phyloP scores from a whole-genome alignment of 2,888 invertebrate species.

The Lasioglossum figueresi region DNA sequence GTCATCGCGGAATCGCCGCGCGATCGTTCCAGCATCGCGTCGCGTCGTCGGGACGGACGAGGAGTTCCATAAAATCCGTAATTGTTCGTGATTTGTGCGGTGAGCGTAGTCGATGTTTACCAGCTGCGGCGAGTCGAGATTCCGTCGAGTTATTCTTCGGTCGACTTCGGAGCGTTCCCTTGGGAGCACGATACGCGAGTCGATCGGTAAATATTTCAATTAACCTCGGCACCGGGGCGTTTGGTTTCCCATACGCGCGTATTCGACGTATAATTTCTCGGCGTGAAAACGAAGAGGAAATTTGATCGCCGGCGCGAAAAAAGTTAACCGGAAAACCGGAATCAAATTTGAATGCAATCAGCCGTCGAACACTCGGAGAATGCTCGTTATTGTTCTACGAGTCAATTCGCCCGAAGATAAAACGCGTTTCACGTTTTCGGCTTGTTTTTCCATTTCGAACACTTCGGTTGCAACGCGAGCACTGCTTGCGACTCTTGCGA shows the following conservation, averaged over 20 bases:
- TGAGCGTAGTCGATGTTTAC: background rate
- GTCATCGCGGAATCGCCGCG: background rate
- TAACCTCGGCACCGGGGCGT: background rate
- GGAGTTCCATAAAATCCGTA: background rate
- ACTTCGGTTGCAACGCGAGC: background rate
- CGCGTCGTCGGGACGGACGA: background rate
- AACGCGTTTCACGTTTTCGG: background rate
- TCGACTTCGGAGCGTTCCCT: background rate
- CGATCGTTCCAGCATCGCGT: background rate
- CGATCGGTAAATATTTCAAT: slow-evolving; percentile 7
- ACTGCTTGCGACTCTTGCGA: background rate
- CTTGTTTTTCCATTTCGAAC: background rate
- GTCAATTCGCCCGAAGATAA: background rate
- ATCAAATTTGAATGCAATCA: background rate
- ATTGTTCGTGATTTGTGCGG: background rate
- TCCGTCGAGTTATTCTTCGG: background rate
- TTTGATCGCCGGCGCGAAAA: background rate
- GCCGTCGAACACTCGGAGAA: background rate
- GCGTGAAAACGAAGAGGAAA: background rate
- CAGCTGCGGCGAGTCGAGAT: background rate
- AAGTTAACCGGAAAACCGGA: background rate
- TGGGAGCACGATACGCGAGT: background rate
- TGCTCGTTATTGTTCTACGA: background rate
- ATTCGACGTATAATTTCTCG: background rate
- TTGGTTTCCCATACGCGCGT: background rate